Percentiles rank a stretch among this genome's conserved stretches.
Evolutionary conservation across 2,113 vertebrate genomes (phyloP).

Genomic region (Heptranchias perlo): DNA sequence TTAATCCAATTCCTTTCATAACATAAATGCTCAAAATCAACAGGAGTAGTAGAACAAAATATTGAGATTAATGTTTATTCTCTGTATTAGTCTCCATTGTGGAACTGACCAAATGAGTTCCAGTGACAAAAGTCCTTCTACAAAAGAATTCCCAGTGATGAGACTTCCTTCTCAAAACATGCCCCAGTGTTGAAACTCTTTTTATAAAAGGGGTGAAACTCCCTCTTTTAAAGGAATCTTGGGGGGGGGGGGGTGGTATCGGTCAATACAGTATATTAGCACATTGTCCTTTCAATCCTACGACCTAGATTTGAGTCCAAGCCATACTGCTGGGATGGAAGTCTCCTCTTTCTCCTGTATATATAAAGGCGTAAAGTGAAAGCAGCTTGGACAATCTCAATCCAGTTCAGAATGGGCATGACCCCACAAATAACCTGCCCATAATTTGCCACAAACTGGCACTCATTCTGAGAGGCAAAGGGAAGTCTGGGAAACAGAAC

Average conservation of each 20-base stretch:
- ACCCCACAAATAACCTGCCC: no score
- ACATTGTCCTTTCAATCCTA: background rate
- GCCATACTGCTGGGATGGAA: background rate
- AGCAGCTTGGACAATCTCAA: background rate
- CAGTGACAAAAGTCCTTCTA: background rate
- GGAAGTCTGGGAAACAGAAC: background rate
- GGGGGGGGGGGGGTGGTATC: background rate
- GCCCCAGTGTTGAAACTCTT: no score
- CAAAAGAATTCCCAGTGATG: no score
- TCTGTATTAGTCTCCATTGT: no score
- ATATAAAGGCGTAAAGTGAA: background rate
- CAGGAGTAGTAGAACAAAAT: no score
- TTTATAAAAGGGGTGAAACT: no score
- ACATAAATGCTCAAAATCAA: no score
- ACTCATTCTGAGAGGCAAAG: background rate
- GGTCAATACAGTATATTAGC: background rate
- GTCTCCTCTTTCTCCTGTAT: background rate
- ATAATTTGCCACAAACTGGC: background rate
- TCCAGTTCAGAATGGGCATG: background rate
- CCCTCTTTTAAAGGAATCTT: no score
- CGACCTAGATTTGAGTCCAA: background rate
- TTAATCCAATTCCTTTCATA: no score
- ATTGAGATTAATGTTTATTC: no score
- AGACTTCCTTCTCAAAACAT: no score
- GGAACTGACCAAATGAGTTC: no score